Evolutionary conservation across 2,888 invertebrate species (phyloP).

Genomic region (Brachypalpus laphriformis): DNA sequence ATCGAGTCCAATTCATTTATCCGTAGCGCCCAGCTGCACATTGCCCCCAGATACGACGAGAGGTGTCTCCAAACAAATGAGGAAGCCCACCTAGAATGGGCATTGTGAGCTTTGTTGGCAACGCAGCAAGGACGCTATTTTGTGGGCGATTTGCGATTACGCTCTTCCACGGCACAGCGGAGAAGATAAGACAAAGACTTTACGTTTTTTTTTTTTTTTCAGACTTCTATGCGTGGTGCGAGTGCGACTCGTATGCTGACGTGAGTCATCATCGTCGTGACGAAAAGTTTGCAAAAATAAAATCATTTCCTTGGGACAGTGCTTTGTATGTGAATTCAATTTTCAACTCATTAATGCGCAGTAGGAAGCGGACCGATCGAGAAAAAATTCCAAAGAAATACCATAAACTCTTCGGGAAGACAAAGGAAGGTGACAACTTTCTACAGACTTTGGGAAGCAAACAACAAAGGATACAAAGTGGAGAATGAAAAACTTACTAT

Average conservation of each 20-base stretch:
- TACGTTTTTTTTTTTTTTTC: constrained; percentile 16
- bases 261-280: constrained; percentile 65
- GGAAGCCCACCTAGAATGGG: background rate
- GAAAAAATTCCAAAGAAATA: constrained; percentile 31
- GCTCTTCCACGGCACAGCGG: background rate
- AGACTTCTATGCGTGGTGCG: constrained; percentile 31
- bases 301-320: constrained; percentile 42
- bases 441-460: constrained; percentile 53
- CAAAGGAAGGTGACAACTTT: constrained; percentile 54
- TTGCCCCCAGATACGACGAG: background rate
- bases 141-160: constrained; percentile 56
- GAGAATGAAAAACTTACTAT: constrained; percentile 86
- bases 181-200: constrained; percentile 37
- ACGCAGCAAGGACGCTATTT: constrained; percentile 31
- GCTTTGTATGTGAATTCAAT: constrained; percentile 47
- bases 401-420: constrained; percentile 35
- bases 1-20: constrained; percentile 21
- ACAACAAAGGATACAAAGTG: constrained; percentile 10
- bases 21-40: background rate
- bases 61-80: background rate
- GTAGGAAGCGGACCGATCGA: constrained; percentile 26
- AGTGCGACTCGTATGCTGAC: constrained; percentile 42
- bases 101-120: constrained; percentile 60
- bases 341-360: constrained; percentile 66
- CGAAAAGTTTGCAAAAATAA: constrained; percentile 50